Percentiles rank a stretch among this genome's conserved stretches.
Evolutionary conservation across 2,797 vertebrate species (phyloP).

Genomic region (Harpagifer antarcticus): DNA sequence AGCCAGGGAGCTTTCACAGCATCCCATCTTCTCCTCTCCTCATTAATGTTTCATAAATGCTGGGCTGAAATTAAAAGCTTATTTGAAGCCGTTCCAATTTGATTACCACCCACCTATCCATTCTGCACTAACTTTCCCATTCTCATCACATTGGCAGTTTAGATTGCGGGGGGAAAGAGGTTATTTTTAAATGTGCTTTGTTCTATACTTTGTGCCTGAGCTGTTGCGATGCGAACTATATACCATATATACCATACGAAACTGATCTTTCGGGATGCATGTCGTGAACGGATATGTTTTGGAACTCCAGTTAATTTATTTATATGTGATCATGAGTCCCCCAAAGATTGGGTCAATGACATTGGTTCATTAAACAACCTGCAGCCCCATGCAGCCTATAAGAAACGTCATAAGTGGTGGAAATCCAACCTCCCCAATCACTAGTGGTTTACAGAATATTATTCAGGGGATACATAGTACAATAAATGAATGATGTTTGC

Average conservation of each 20-base stretch:
- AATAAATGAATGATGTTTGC: constrained; percentile 33
- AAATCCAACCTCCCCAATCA: constrained; percentile 49
- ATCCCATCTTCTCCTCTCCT: constrained; percentile 63
- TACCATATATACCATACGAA: constrained; percentile 45
- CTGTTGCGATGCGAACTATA: constrained; percentile 24
- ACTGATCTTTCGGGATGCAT: constrained; percentile 21
- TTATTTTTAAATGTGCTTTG: constrained; percentile 58
- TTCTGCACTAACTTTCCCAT: constrained; percentile 68
- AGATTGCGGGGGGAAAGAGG: constrained; percentile 40
- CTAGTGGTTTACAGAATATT: constrained; percentile 34
- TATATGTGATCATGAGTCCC: constrained; percentile 52
- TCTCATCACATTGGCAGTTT: constrained; percentile 63
- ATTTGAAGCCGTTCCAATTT: constrained; percentile 83
- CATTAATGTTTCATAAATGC: constrained; percentile 86
- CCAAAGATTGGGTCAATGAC: constrained; percentile 56
- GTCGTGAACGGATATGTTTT: constrained; percentile 46
- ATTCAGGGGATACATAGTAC: constrained; percentile 18
- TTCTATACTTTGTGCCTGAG: constrained; percentile 30
- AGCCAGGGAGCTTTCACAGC: constrained; percentile 53
- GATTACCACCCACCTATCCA: constrained; percentile 80
- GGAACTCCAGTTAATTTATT: constrained; percentile 57
- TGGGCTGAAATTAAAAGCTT: constrained; percentile 82
- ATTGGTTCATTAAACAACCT: constrained; percentile 49
- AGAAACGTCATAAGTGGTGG: constrained; percentile 57
- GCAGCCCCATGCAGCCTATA: constrained; percentile 18